Percentiles rank a stretch among this genome's conserved stretches.
These are phyloP conservation scores for Leucophora obtusa DNA, from an alignment of 2,888 invertebrate species.

Conservation along the genomic window DNA sequence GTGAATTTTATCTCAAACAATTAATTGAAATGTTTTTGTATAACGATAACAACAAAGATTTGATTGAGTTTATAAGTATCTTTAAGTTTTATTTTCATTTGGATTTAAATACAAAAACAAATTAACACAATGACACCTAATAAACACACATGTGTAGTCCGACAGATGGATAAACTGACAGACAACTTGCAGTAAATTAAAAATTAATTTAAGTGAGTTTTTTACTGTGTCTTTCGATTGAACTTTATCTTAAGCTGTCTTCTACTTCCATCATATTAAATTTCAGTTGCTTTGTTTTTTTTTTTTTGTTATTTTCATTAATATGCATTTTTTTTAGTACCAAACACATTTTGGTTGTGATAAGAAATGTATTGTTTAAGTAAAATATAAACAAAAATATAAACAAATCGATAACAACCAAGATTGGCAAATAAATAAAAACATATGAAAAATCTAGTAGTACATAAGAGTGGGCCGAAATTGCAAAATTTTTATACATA, in stretches of 20 bases:
- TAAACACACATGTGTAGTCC: not conserved
- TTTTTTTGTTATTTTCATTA: no score
- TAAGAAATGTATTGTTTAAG: not conserved
- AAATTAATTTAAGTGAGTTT: not conserved
- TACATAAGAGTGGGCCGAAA: no score
- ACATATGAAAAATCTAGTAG: no score
- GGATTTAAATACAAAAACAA: not conserved
- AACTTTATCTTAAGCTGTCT: conserved; percentile 1
- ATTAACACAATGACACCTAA: not conserved
- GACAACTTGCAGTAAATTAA: not conserved
- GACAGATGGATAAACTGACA: not conserved
- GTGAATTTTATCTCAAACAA: conserved; percentile 40
- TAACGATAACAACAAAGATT: not conserved
- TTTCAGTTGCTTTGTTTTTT: no score
- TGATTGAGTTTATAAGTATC: not conserved
- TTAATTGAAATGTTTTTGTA: conserved; percentile 45
- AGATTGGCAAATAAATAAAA: not conserved
- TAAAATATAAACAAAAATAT: not conserved
- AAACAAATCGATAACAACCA: not conserved
- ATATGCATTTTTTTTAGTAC: no score
- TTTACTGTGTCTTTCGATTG: not conserved
- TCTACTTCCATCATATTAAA: not conserved
- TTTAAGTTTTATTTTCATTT: not conserved
- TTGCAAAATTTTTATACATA: no score
- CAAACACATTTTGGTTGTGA: not conserved